Percentiles rank a stretch among this genome's conserved stretches.
phyloP scores from a whole-genome alignment of 2,113 vertebrate genomes.

The Microcebus lehilahytsara region DNA sequence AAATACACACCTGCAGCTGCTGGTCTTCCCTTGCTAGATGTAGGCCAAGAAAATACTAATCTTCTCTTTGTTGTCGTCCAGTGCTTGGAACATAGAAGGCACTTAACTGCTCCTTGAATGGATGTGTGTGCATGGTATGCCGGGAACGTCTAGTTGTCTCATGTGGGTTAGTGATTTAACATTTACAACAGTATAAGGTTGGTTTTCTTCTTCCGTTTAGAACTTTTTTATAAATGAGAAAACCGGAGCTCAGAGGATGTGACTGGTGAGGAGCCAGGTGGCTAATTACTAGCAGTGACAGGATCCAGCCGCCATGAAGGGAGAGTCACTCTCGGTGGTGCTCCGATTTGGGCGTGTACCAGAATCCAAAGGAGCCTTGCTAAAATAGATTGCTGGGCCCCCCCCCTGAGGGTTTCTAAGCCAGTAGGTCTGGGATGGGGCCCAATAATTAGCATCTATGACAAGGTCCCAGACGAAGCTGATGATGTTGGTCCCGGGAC shows the following conservation, averaged over 20 bases:
- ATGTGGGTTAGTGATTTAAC: background rate
- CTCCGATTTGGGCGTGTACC: background rate
- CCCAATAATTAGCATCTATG: background rate
- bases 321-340: background rate
- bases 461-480: background rate
- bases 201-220: background rate
- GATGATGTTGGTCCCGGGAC: no score
- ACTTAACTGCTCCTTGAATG: background rate
- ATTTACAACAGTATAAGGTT: background rate
- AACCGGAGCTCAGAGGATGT: background rate
- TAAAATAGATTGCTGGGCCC: background rate
- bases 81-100: background rate
- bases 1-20: background rate
- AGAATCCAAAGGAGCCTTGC: background rate
- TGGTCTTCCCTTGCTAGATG: background rate
- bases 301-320: background rate
- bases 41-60: background rate
- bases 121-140: background rate
- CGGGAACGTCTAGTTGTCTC: background rate
- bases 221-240: background rate
- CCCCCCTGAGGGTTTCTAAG: background rate
- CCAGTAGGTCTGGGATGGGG: background rate
- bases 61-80: background rate
- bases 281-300: background rate
- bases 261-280: background rate